Evolutionary conservation across 2,888 invertebrate species (phyloP), one percentile per base, ranked within the genome.

Genomic region (Sialis lutaria): DNA sequence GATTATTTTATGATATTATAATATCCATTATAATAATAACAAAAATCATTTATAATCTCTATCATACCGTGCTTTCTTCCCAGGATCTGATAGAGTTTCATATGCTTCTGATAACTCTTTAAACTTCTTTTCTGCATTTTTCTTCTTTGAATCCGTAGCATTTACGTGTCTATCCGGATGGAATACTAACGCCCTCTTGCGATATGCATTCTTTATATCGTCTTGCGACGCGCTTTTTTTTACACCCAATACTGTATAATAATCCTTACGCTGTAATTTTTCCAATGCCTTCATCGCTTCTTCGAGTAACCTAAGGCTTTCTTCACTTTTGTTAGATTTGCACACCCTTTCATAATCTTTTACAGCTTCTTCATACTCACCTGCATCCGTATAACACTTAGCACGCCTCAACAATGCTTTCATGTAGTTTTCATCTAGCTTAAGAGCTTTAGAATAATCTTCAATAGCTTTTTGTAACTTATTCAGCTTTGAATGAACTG

Each of bases 41-140:
- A 10, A 6, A 37, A 37, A 10, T 8, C 4, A 6, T 10, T 37
- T 37, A n/a, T 42, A 56, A 56, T 56, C 53, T 61, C 75, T 87
- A 67, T 95, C 95, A 61, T 93, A 95, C 41, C 91, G 78, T 42
- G 78, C 74, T 55, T 89, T 82, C 65, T 93, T 93, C 65, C 86
- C 86, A 6, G 84, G 77, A 69, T 95, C 93, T 22, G 91, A 90
- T 52, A 96, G 73, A 49, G 95, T 76, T 40, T 84, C 82, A 63
- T 95, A 95, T 0, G 95, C 95, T 67, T 95, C 93, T n/a, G 93
- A 92, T 13, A 95, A 75, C 65, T 95, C 93, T 66, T 95, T 95
- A 65, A 96, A 95, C 59, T 86, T 87, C 57, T 82, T 79, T 66
- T 96, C 95, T 63, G 95, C 91, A 53, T 89, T 88, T 57, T 86